A percentile compares a stretch with the other conserved stretches of the same genome.
Evolutionary conservation across 2,797 vertebrate species (phyloP).

Genomic region (Alosa sapidissima): DNA sequence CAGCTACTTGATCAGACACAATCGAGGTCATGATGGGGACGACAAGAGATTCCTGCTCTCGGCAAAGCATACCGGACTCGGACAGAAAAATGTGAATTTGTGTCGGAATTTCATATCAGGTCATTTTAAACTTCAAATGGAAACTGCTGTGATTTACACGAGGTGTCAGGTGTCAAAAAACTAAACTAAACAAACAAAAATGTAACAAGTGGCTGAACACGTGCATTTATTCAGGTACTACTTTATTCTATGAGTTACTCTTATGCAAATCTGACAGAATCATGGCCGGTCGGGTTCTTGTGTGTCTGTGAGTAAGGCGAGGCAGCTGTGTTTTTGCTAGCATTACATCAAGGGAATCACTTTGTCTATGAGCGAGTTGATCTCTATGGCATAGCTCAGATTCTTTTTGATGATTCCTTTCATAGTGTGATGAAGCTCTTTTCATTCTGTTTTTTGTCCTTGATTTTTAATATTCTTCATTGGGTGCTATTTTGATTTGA

Average conservation of each 20-base stretch:
- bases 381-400: slow-evolving; percentile 67
- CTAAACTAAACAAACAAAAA: slow-evolving; percentile 40
- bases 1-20: slow-evolving; percentile 75
- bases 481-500: slow-evolving; percentile 75
- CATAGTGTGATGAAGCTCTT: slow-evolving; percentile 14
- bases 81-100: slow-evolving; percentile 62
- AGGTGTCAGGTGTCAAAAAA: slow-evolving; percentile 9
- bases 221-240: slow-evolving; percentile 79
- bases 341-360: slow-evolving; percentile 73
- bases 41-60: slow-evolving; percentile 72
- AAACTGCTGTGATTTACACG: slow-evolving; percentile 76
- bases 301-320: slow-evolving; percentile 72
- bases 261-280: slow-evolving; percentile 77
- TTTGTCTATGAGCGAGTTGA: slow-evolving; percentile 72
- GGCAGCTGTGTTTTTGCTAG: slow-evolving; percentile 70
- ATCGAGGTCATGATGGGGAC: slow-evolving; percentile 67
- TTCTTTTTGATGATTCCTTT: slow-evolving; percentile 46
- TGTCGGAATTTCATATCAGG: slow-evolving; percentile 75
- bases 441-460: background rate
- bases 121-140: slow-evolving; percentile 68
- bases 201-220: slow-evolving; percentile 73
- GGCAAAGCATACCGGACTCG: slow-evolving; percentile 66
- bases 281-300: slow-evolving; percentile 78
- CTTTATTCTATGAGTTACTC: slow-evolving; percentile 65
- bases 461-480: slow-evolving; percentile 59